Conservation (phyloP, 2,888 invertebrate species). For the Synanthedon vespiformis region DNA sequence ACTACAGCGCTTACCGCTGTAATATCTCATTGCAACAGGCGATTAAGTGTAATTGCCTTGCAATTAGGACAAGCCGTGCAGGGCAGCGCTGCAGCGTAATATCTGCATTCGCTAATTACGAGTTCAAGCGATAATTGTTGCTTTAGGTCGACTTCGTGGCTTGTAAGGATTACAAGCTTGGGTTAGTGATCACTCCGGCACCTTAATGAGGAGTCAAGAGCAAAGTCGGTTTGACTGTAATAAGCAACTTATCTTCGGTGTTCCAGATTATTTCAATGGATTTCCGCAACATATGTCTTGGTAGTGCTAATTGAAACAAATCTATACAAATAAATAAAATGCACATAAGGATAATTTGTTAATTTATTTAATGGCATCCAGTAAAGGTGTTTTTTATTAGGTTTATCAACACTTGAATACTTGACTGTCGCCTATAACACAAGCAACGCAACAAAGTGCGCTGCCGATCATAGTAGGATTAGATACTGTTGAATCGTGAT, state of each 20-base stretch:
- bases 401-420: too few species aligned
- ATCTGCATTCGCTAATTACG: slow-evolving; percentile 47
- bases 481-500: too few species aligned
- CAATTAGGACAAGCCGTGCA: slow-evolving; percentile 43
- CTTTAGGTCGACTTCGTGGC: slow-evolving; percentile 34
- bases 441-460: too few species aligned
- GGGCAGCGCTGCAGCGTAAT: slow-evolving; percentile 34
- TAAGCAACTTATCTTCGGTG: not conserved
- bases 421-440: too few species aligned
- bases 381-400: too few species aligned
- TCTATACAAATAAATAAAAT: too few species aligned
- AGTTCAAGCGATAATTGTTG: slow-evolving; percentile 48
- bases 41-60: slow-evolving; percentile 45
- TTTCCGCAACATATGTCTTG: too few species aligned
- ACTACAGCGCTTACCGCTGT: slow-evolving; percentile 30
- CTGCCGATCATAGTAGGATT: too few species aligned
- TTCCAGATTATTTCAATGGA: not conserved
- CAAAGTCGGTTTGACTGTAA: too few species aligned
- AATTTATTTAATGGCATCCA: too few species aligned
- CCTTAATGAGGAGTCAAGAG: not conserved
- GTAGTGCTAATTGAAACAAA: too few species aligned
- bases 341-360: too few species aligned
- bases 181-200: not conserved
- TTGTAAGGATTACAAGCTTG: slow-evolving; percentile 10
- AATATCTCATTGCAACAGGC: slow-evolving; percentile 18